Conservation (phyloP, 1,140 invertebrate genomes). For the Drosophila lini region DNA sequence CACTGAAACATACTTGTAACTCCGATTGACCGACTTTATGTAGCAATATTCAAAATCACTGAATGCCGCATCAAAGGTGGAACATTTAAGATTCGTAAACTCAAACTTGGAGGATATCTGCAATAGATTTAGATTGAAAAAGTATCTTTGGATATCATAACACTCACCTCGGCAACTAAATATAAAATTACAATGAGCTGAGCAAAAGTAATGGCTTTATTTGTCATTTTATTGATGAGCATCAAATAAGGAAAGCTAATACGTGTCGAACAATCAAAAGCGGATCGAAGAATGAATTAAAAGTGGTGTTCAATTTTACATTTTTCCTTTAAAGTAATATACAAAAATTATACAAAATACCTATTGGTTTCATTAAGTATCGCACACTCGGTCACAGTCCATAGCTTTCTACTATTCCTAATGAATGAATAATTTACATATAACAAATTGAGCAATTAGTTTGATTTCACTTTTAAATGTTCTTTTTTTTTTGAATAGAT, state of each 20-base stretch:
- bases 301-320: neutral
- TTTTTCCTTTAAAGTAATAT: neutral
- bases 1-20: constrained; percentile 16
- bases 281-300: neutral
- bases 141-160: neutral
- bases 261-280: neutral
- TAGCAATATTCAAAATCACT: constrained; percentile 8
- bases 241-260: neutral
- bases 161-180: neutral
- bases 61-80: neutral
- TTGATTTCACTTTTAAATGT: neutral
- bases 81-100: constrained; percentile 25
- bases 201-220: neutral
- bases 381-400: neutral
- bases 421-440: neutral
- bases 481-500: neutral
- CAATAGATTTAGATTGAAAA: neutral
- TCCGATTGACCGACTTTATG: constrained; percentile 22
- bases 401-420: neutral
- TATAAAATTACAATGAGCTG: neutral
- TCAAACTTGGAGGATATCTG: constrained; percentile 17
- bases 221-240: neutral
- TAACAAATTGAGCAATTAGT: neutral
- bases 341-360: neutral
- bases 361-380: neutral